phyloP scores from a whole-genome alignment of 2,797 vertebrate species.

The Mionectes olivaceus region DNA sequence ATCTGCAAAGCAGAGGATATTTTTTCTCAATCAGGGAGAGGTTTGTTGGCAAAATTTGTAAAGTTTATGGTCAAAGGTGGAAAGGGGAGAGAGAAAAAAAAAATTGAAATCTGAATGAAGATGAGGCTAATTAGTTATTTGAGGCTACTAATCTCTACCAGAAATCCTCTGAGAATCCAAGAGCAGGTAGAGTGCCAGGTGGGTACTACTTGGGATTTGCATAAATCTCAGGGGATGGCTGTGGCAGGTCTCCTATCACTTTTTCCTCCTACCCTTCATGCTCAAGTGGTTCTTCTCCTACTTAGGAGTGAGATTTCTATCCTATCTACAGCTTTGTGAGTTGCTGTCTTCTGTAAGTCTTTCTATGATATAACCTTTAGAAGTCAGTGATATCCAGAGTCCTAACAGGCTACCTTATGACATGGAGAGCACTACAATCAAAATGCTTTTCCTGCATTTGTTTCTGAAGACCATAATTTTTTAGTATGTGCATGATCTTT shows the following conservation, averaged over 20 bases:
- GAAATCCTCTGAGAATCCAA: constrained; percentile 59
- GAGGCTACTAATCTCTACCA: constrained; percentile 71
- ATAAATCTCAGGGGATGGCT: constrained; percentile 39
- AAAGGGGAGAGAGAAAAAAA: not conserved
- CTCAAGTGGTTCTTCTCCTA: not conserved
- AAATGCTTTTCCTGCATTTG: not conserved
- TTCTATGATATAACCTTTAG: not conserved
- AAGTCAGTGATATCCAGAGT: not conserved
- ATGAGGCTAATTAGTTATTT: constrained; percentile 77
- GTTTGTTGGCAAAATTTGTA: not conserved
- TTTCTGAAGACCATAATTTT: not conserved
- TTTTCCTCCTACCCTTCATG: not conserved
- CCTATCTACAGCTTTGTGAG: not conserved
- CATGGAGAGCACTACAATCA: not conserved
- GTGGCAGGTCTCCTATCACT: not conserved
- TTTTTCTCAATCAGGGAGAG: constrained; percentile 30
- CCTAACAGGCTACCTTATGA: not conserved
- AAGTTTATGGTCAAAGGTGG: constrained; percentile 33
- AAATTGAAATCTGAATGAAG: constrained; percentile 26
- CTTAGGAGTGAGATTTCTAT: not conserved
- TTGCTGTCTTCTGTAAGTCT: not conserved
- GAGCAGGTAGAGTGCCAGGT: constrained; percentile 46
- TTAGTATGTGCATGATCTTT: not conserved
- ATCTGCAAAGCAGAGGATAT: constrained; percentile 4
- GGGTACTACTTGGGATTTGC: constrained; percentile 57